Evolutionary conservation across 2,888 invertebrate genomes (phyloP).

Genomic region (Drosophila limbata): DNA sequence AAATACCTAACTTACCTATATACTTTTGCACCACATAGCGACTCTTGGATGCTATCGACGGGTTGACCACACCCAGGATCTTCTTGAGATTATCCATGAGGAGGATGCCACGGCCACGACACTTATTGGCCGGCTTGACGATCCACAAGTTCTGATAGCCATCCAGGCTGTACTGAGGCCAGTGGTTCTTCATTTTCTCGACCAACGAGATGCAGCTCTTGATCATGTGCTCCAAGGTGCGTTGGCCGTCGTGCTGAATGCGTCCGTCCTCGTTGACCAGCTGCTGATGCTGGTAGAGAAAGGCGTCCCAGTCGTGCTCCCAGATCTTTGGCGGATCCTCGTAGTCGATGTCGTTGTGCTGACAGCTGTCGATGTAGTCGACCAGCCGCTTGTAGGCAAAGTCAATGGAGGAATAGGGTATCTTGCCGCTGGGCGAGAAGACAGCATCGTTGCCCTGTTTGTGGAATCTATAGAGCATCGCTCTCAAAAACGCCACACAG

Average conservation of each 20-base stretch:
- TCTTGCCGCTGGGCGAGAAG: slow-evolving; percentile 87
- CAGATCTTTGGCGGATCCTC: slow-evolving; percentile 88
- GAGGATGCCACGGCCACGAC: slow-evolving; percentile 95
- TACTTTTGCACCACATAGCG: slow-evolving; percentile 98
- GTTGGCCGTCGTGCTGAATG: slow-evolving; percentile 84
- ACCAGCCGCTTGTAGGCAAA: slow-evolving; percentile 92
- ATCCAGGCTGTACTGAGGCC: slow-evolving; percentile 94
- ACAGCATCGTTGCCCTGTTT: slow-evolving; percentile 87
- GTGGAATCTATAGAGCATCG: slow-evolving; percentile 88
- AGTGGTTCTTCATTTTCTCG: slow-evolving; percentile 89
- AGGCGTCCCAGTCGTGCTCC: slow-evolving; percentile 96
- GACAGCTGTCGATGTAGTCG: slow-evolving; percentile 90
- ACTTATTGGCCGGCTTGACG: slow-evolving; percentile 97
- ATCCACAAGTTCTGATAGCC: slow-evolving; percentile 97
- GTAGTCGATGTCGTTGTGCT: slow-evolving; percentile 90
- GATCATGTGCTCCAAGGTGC: slow-evolving; percentile 75
- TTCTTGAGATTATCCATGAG: slow-evolving; percentile 94
- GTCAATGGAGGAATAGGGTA: slow-evolving; percentile 91
- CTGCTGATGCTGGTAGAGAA: slow-evolving; percentile 90
- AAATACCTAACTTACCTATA: slow-evolving; percentile 89
- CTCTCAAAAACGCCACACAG: slow-evolving; percentile 93
- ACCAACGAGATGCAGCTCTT: slow-evolving; percentile 87
- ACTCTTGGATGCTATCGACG: slow-evolving; percentile 89
- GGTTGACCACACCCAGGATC: slow-evolving; percentile 91
- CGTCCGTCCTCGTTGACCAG: slow-evolving; percentile 88